phyloP scores from a whole-genome alignment of 1,140 invertebrate genomes.

The Plectrocnemia conspersa region DNA sequence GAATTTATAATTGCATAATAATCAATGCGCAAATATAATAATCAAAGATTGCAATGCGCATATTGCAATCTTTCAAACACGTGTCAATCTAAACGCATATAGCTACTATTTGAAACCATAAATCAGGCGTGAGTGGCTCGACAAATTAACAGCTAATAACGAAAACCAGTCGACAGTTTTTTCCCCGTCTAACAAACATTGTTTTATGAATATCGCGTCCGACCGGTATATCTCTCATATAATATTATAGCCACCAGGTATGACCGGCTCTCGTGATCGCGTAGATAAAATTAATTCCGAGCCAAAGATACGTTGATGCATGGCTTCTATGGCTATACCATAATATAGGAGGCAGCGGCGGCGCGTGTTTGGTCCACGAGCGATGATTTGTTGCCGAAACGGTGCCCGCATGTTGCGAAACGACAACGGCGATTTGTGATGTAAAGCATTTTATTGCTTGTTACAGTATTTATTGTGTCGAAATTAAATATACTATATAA shows the following conservation, averaged over 20 bases:
- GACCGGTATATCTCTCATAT: too few relatives aligned
- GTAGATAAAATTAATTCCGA: constrained; percentile 19
- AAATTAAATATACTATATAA: constrained; percentile 5
- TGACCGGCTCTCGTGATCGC: constrained; percentile 14
- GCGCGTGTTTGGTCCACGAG: neutral
- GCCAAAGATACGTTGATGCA: constrained; percentile 12
- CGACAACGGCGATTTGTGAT: too few relatives aligned
- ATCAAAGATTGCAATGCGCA: constrained; percentile 12
- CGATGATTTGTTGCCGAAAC: constrained; percentile 16
- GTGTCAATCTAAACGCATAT: too few relatives aligned
- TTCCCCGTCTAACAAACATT: too few relatives aligned
- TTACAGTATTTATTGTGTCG: constrained; percentile 1
- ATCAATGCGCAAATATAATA: too few relatives aligned
- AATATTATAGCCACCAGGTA: too few relatives aligned
- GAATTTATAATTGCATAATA: too few relatives aligned
- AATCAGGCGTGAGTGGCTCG: neutral
- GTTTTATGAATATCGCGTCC: constrained; percentile 15
- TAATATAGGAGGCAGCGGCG: neutral
- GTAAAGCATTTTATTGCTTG: too few relatives aligned
- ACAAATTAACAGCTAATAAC: constrained; percentile 24
- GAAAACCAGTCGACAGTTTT: constrained; percentile 22
- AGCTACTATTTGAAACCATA: too few relatives aligned
- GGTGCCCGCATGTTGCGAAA: too few relatives aligned
- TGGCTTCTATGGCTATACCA: constrained; percentile 5
- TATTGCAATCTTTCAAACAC: constrained; percentile 8